phyloP scores from a whole-genome alignment of 2,888 invertebrate species.

The Ophion ellenae region DNA sequence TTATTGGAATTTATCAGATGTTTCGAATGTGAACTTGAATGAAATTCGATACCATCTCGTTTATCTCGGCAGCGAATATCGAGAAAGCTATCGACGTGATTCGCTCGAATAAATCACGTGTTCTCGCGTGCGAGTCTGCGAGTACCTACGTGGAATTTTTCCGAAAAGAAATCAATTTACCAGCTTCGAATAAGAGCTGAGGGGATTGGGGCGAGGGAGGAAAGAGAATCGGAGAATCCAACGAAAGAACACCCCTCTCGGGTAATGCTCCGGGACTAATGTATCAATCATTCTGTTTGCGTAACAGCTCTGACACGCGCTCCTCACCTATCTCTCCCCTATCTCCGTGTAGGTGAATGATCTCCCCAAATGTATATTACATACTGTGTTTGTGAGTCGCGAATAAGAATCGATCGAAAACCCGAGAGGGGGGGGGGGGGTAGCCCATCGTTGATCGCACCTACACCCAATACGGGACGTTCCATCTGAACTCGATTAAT shows the following conservation, averaged over 20 bases:
- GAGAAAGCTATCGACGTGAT: neutral
- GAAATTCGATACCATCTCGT: no score
- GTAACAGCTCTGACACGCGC: conserved; percentile 79
- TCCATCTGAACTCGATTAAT: neutral
- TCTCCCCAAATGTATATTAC: conserved; percentile 36
- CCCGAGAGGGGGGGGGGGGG: neutral
- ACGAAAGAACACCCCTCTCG: conserved; percentile 29
- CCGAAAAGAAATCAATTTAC: conserved; percentile 69
- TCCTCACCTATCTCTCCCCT: conserved; percentile 60
- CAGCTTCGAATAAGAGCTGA: conserved; percentile 65
- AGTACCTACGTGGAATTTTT: neutral
- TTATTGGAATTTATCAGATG: no score
- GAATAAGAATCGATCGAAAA: conserved; percentile 22
- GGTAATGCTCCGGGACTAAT: conserved; percentile 73
- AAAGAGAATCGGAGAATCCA: conserved; percentile 68
- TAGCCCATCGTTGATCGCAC: neutral
- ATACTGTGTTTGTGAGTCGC: neutral
- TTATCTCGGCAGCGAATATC: no score
- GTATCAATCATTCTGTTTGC: conserved; percentile 82
- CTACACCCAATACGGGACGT: neutral
- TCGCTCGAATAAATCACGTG: neutral
- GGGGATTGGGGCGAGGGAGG: conserved; percentile 35
- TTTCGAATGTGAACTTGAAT: no score
- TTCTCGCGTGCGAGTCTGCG: neutral
- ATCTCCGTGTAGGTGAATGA: conserved; percentile 44